Percentiles rank a stretch among this genome's conserved stretches.
Conservation (phyloP, 2,888 invertebrate species). For the Agrenia bidenticulata region DNA sequence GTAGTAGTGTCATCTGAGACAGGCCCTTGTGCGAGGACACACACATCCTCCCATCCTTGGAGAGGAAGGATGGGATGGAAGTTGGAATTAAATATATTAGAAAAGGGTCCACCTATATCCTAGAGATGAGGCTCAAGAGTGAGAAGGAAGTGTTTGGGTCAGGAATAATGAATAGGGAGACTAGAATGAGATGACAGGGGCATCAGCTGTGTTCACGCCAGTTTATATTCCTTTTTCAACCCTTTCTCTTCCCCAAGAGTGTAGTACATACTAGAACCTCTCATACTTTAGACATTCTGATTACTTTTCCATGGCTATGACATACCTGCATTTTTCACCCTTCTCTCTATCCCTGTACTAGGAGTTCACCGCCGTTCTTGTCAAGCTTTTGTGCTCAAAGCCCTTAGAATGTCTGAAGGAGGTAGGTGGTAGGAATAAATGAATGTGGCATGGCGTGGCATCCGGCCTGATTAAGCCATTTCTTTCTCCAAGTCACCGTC, state of each 20-base stretch:
- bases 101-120: neutral
- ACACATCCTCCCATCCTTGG: too few relatives aligned
- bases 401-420: too few relatives aligned
- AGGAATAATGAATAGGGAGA: conserved; percentile 19
- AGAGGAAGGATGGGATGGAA: neutral
- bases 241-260: neutral
- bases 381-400: too few relatives aligned
- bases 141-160: conserved; percentile 13
- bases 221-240: conserved; percentile 10
- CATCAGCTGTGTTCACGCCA: conserved; percentile 20
- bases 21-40: too few relatives aligned
- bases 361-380: too few relatives aligned
- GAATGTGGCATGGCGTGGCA: neutral
- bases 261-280: neutral
- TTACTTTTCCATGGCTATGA: neutral
- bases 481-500: neutral
- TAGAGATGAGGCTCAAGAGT: too few relatives aligned
- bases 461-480: conserved; percentile 17
- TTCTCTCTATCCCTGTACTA: neutral
- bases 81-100: neutral
- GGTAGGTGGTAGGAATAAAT: conserved; percentile 2
- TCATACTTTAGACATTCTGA: neutral
- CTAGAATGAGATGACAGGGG: conserved; percentile 8
- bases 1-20: too few relatives aligned
- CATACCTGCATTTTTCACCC: neutral